Conservation (phyloP, 2,797 vertebrate species). For the Arnoldichthys spilopterus region DNA sequence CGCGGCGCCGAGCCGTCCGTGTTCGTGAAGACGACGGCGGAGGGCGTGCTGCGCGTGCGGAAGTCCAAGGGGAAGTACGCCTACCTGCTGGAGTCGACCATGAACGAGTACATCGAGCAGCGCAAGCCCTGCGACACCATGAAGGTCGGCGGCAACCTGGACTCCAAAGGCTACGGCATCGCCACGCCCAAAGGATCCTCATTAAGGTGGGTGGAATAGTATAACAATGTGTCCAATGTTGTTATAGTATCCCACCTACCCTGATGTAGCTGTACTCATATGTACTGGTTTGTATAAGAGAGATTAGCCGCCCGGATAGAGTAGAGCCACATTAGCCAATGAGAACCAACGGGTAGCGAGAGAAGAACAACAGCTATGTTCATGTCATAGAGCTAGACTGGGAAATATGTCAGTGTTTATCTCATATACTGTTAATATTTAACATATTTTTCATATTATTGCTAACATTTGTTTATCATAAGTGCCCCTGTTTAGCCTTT, state of each 20-base stretch:
- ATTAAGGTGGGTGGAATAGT: constrained; percentile 99
- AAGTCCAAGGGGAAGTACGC: constrained; percentile 99
- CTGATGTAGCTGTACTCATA: constrained; percentile 99
- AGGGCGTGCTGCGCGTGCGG: constrained; percentile 95
- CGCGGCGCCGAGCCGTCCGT: constrained; percentile 97
- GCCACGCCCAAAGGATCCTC: constrained; percentile 99
- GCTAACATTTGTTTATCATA: constrained; percentile 56
- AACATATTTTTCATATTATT: neutral
- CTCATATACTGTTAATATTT: neutral
- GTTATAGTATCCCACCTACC: constrained; percentile 99
- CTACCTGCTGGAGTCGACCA: constrained; percentile 98
- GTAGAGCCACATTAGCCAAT: constrained; percentile 52
- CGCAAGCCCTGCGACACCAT: constrained; percentile 99
- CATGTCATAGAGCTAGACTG: neutral
- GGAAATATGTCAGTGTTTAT: no score
- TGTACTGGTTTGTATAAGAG: constrained; percentile 98
- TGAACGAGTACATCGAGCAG: constrained; percentile 99
- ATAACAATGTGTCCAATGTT: constrained; percentile 99
- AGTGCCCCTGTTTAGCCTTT: constrained; percentile 63
- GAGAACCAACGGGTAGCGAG: constrained; percentile 39
- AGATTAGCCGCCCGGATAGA: constrained; percentile 84
- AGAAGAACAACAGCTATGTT: constrained; percentile 71
- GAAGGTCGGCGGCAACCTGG: constrained; percentile 99
- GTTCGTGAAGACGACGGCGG: constrained; percentile 98
- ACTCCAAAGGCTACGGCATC: constrained; percentile 99